Evolutionary conservation across 2,888 invertebrate species (phyloP).

Genomic region (Calephelis perditalis): DNA sequence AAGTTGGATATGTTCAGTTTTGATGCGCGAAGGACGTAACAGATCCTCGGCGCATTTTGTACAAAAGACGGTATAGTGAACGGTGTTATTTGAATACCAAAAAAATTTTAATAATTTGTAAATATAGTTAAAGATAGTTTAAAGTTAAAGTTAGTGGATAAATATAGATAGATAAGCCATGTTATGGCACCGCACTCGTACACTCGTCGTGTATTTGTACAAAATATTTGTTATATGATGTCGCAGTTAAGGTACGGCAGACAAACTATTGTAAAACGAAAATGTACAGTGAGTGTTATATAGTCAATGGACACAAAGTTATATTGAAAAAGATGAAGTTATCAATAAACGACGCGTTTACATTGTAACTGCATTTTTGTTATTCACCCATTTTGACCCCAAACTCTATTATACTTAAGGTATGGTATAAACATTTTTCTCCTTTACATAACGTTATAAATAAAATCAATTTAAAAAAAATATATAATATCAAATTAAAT

Average conservation of each 20-base stretch:
- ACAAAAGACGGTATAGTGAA: constrained; percentile 39
- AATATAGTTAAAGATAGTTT: constrained; percentile 70
- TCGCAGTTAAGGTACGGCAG: constrained; percentile 71
- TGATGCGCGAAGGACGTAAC: constrained; percentile 29
- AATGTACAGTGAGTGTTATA: constrained; percentile 79
- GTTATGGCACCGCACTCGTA: constrained; percentile 3
- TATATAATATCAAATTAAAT: no score
- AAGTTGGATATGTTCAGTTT: constrained; percentile 70
- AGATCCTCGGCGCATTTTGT: constrained; percentile 1
- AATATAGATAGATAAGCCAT: constrained; percentile 60
- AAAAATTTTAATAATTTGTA: constrained; percentile 77
- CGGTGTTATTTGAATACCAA: constrained; percentile 76
- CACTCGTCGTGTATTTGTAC: constrained; percentile 71
- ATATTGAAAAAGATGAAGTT: constrained; percentile 76
- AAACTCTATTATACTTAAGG: not conserved
- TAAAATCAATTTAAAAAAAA: no score
- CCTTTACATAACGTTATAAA: no score
- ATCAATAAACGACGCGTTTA: constrained; percentile 76
- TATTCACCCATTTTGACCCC: constrained; percentile 41
- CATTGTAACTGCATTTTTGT: constrained; percentile 70
- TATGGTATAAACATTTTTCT: no score
- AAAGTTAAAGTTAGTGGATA: constrained; percentile 63
- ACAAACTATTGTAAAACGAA: constrained; percentile 77
- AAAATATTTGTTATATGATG: constrained; percentile 76
- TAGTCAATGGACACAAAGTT: constrained; percentile 78